Percentiles rank a stretch among this genome's conserved stretches.
These are phyloP conservation scores for Lithophane socia DNA, from an alignment of 2,888 invertebrate genomes.

Conservation along the genomic window DNA sequence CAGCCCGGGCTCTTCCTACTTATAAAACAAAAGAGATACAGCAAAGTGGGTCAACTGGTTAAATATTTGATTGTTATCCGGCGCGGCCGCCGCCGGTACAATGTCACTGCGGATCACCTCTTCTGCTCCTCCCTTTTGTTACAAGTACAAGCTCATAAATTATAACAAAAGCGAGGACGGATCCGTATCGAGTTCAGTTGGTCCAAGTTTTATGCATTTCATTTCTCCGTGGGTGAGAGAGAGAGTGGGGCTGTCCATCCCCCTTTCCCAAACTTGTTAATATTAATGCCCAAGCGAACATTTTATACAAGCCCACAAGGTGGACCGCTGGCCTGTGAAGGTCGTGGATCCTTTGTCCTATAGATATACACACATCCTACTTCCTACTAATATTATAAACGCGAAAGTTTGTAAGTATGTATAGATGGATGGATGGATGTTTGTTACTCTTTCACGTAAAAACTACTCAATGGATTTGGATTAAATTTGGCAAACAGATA, in stretches of 20 bases:
- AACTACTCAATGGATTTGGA: too few species aligned
- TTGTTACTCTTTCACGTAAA: too few species aligned
- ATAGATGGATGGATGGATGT: too few species aligned
- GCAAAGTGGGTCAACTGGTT: constrained; percentile 35
- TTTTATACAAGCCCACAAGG: neutral
- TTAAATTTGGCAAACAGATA: too few species aligned
- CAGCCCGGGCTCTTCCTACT: neutral
- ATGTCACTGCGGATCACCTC: constrained; percentile 31
- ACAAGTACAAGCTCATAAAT: constrained; percentile 20
- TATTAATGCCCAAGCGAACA: neutral
- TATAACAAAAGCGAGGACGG: constrained; percentile 25
- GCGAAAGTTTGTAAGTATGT: too few species aligned
- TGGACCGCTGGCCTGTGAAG: neutral
- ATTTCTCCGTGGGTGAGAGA: neutral
- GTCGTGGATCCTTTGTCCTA: neutral
- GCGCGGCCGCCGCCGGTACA: neutral
- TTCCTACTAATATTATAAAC: too few species aligned
- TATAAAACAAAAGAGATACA: neutral
- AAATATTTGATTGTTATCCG: constrained; percentile 49
- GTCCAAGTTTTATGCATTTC: constrained; percentile 22
- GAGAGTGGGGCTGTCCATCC: neutral
- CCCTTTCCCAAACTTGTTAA: neutral
- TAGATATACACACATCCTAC: neutral
- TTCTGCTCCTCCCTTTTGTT: constrained; percentile 14
- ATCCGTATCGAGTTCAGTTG: constrained; percentile 8